Percentiles rank a stretch among this genome's conserved stretches.
phyloP scores from a whole-genome alignment of 2,113 vertebrate genomes.

The Climacteris rufus region DNA sequence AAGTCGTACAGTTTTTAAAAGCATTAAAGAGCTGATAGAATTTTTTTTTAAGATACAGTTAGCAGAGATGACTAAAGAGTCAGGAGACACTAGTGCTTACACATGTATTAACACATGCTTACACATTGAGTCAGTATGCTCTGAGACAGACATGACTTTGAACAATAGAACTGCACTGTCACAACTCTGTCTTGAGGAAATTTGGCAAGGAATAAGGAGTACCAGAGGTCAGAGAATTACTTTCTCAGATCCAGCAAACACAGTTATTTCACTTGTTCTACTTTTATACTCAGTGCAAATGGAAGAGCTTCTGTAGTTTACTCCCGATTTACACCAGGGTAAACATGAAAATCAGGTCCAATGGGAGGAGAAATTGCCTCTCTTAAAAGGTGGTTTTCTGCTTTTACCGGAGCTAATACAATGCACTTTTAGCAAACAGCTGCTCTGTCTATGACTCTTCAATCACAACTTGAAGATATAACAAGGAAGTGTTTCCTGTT shows the following conservation, averaged over 20 bases:
- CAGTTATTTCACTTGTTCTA: background rate
- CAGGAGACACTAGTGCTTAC: background rate
- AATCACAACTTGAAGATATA: background rate
- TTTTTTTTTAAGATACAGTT: background rate
- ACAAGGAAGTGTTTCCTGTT: background rate
- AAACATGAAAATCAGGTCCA: background rate
- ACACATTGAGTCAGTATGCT: background rate
- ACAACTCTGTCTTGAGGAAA: background rate
- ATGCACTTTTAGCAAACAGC: background rate
- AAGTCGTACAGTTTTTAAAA: background rate
- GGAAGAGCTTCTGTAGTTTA: background rate
- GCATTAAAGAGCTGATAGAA: background rate
- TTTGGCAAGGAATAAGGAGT: background rate
- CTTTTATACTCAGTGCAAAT: background rate
- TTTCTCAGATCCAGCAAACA: background rate
- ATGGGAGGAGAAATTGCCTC: background rate
- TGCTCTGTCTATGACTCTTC: background rate
- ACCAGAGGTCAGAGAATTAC: background rate
- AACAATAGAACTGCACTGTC: background rate
- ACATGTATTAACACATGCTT: fast-evolving
- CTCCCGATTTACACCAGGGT: background rate
- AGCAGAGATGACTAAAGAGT: background rate
- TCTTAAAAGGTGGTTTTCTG: background rate
- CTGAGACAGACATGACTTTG: background rate
- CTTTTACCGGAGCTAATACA: background rate